Conservation (phyloP, 2,888 invertebrate species). For the Lepidonotus clava region DNA sequence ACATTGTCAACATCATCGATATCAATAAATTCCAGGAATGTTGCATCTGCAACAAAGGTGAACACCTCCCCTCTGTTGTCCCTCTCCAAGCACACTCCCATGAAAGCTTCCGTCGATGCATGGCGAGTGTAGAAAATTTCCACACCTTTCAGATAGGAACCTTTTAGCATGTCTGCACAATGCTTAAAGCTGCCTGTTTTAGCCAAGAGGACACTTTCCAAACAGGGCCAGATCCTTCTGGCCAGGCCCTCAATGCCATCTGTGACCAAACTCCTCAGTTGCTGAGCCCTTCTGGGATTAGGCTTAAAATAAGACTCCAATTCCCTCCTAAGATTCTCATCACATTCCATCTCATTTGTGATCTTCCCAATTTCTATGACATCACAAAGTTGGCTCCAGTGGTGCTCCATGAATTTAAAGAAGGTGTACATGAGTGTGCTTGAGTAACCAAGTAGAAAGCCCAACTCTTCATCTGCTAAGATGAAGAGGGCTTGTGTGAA, state of each 20-base stretch:
- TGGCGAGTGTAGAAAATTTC: not conserved
- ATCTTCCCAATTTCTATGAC: not conserved
- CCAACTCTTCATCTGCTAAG: not conserved
- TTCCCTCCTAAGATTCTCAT: not conserved
- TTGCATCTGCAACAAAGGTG: not conserved
- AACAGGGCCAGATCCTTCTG: not conserved
- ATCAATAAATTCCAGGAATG: not conserved
- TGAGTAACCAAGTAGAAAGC: not conserved
- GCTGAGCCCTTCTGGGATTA: not conserved
- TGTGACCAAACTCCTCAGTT: not conserved
- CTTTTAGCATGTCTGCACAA: not conserved
- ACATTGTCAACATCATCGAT: not conserved
- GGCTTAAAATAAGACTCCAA: not conserved
- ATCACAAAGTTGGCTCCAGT: not conserved
- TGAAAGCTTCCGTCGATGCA: not conserved
- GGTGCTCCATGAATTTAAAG: not conserved
- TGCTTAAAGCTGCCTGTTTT: not conserved
- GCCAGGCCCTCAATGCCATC: not conserved
- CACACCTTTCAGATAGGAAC: not conserved
- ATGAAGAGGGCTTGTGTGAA: not conserved
- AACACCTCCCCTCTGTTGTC: not conserved
- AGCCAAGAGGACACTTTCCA: not conserved
- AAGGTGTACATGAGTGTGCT: conserved; percentile 8
- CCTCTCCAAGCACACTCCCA: not conserved
- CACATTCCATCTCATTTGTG: not conserved